Percentiles rank a stretch among this genome's conserved stretches.
These are phyloP conservation scores for Paraplagusia blochii DNA, from an alignment of 2,113 vertebrate genomes.

Conservation along the genomic window DNA sequence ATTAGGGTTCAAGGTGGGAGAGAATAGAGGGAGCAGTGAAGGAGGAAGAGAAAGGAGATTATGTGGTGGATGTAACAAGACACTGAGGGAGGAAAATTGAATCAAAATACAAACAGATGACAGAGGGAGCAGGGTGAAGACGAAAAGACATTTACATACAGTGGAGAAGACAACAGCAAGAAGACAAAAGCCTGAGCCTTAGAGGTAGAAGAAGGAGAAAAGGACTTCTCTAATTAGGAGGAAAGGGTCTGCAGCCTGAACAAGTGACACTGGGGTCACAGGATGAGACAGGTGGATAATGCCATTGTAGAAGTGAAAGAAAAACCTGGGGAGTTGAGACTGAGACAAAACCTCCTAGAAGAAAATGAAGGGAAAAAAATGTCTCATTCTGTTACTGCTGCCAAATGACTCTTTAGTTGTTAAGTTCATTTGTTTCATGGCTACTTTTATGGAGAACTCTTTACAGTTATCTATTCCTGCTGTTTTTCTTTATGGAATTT, in stretches of 20 bases:
- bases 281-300: constrained; percentile 28
- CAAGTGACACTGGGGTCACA: constrained; percentile 23
- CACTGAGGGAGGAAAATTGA: background rate
- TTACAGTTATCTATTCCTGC: background rate
- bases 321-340: background rate
- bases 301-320: constrained; percentile 15
- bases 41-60: no score
- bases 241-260: constrained; percentile 35
- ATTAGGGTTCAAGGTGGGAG: constrained; percentile 23
- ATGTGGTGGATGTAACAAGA: background rate
- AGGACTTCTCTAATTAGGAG: constrained; percentile 56
- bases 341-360: constrained; percentile 10
- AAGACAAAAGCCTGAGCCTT: constrained; percentile 6
- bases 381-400: constrained; percentile 12
- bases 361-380: constrained; percentile 5
- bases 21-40: constrained; percentile 28
- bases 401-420: constrained; percentile 26
- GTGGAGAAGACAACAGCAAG: constrained; percentile 3
- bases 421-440: constrained; percentile 27
- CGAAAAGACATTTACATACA: background rate
- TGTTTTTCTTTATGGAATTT: background rate
- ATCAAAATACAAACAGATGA: background rate
- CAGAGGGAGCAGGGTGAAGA: background rate
- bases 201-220: constrained; percentile 12
- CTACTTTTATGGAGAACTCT: constrained; percentile 14